Base-by-base conservation (phyloP, 2,888 invertebrate species). In the Cryptophagus acutangulus region DNA sequence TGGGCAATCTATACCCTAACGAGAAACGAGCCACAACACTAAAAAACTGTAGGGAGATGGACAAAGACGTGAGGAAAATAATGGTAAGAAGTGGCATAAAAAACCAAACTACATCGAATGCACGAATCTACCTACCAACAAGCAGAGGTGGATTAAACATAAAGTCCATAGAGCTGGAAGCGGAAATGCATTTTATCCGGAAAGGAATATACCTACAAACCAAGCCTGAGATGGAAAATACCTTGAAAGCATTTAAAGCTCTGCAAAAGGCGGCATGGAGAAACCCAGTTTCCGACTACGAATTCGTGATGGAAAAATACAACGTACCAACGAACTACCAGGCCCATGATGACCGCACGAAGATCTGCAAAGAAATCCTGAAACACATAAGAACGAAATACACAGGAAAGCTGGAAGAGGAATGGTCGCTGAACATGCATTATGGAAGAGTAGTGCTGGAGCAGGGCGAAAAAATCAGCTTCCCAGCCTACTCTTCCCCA, bases 381-480 rank as follows among this genome's bases (percentile, higher is more conserved):
- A 16, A 28, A 26, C 16, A 30, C 3, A 28, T 3, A 2, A 4
- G 29, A 5, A 34, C 3, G 5, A 38, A 17, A 10, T 28, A 17
- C 15, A 2, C 5, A 10, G 15, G 15, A 15, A n/a, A 25, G 1
- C 31, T 24, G 2, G 24, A 36, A 26, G 2, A 25, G 17, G 17
- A 41, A 3, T 52, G 52, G 49, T 12, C 35, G 2, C 20, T 20
- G 30, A 40, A 42, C 28, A 49, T 51, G 45, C 40, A 41, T 12
- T 51, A 52, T 16, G 51, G 51, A 1, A 51, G 33, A 18, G 8
- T 48, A 8, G 38, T 46, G 3, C 9, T 33, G 8, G 12, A 36
- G 18, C 30, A 41, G 3, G 14, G n/a, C 5, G 15, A 24, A 13
- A 17, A 29, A 14, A 49, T 49, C 1, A 12, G 30, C 1, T 44